A percentile compares a stretch with the other conserved stretches of the same genome.
Evolutionary conservation across 2,888 invertebrate genomes (phyloP).

Genomic region (Willowsia nigromaculata): DNA sequence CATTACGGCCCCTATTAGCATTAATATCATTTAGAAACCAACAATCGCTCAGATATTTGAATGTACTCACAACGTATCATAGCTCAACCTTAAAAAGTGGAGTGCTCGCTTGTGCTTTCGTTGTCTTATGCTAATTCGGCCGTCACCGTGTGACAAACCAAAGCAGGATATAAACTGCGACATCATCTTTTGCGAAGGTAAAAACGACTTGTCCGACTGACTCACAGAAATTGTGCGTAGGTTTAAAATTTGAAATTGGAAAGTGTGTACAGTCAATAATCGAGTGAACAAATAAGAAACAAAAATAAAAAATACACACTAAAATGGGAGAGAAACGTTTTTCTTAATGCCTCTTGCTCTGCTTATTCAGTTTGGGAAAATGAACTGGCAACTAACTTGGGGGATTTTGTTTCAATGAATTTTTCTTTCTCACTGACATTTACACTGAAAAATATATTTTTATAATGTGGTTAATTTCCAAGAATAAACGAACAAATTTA

Average conservation of each 20-base stretch:
- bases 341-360: neutral
- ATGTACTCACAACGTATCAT: neutral
- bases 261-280: slow-evolving; percentile 50
- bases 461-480: too few species aligned
- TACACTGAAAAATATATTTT: too few species aligned
- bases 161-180: slow-evolving; percentile 30
- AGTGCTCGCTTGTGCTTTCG: neutral
- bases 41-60: slow-evolving; percentile 1
- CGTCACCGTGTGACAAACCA: slow-evolving; percentile 32
- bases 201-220: neutral
- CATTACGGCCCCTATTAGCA: slow-evolving; percentile 32
- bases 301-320: neutral
- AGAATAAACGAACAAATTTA: too few species aligned
- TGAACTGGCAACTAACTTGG: too few species aligned
- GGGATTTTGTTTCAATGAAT: too few species aligned
- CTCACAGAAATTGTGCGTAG: slow-evolving; percentile 49
- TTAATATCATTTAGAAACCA: slow-evolving; percentile 7
- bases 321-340: neutral
- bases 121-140: neutral
- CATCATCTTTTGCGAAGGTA: neutral
- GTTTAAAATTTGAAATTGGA: slow-evolving; percentile 55
- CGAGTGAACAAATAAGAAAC: neutral
- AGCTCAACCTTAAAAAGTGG: neutral
- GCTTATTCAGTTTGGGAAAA: neutral
- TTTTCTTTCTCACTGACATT: too few species aligned